These are phyloP conservation scores for Drosophila sordidapex DNA, from an alignment of 2,888 invertebrate species.

Conservation along the genomic window DNA sequence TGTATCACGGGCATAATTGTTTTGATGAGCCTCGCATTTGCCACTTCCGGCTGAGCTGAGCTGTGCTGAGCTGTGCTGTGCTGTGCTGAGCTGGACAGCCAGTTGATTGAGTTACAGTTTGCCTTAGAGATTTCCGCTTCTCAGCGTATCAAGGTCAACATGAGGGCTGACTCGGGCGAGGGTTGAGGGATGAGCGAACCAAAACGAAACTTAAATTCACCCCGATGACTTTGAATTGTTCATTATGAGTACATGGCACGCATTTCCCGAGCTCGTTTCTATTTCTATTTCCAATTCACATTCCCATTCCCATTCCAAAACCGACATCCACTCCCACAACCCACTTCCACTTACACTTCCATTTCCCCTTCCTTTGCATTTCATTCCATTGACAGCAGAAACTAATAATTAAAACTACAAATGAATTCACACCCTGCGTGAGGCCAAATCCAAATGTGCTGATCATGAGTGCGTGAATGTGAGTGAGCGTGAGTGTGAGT, in stretches of 20 bases:
- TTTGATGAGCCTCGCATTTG: constrained; percentile 14
- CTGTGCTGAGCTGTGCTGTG: not conserved
- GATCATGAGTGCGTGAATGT: constrained; percentile 28
- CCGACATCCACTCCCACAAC: constrained; percentile 16
- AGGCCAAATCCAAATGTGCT: constrained; percentile 27
- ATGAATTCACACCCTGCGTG: constrained; percentile 71
- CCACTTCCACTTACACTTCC: not conserved
- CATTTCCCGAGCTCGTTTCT: constrained; percentile 45
- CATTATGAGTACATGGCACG: constrained; percentile 53
- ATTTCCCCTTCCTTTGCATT: constrained; percentile 8
- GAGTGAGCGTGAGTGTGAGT: not conserved
- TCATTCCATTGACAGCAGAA: constrained; percentile 28
- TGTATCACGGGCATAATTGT: not conserved
- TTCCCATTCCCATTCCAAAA: not conserved
- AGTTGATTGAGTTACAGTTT: constrained; percentile 44
- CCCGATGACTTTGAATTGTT: constrained; percentile 36
- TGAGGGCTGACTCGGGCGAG: not conserved
- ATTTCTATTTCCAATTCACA: constrained; percentile 5
- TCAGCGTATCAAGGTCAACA: constrained; percentile 53
- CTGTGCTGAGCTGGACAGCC: constrained; percentile 4
- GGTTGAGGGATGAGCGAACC: not conserved
- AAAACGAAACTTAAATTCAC: constrained; percentile 24
- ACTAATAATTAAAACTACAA: constrained; percentile 77
- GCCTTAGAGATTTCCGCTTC: constrained; percentile 56
- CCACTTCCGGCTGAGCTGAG: constrained; percentile 7